These are phyloP conservation scores for Drosophila ustulata DNA, from an alignment of 2,888 invertebrate species.

Conservation along the genomic window DNA sequence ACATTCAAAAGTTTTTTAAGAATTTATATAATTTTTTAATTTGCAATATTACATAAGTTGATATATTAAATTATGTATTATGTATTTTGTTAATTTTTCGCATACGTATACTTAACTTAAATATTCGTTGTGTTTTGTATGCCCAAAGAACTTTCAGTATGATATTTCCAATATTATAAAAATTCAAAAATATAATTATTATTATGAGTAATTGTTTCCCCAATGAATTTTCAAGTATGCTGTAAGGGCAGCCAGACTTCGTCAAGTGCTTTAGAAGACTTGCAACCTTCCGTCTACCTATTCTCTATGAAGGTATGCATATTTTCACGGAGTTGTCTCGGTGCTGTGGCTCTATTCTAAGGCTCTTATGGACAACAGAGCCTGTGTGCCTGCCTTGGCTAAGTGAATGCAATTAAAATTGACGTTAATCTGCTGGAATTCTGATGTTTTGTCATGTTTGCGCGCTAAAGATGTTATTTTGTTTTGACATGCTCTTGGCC, in stretches of 20 bases:
- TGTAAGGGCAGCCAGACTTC: slow-evolving; percentile 22
- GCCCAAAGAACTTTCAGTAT: no score
- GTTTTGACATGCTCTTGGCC: slow-evolving; percentile 80
- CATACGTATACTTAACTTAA: no score
- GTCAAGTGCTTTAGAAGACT: neutral
- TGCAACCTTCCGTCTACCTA: slow-evolving; percentile 14
- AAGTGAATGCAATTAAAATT: slow-evolving; percentile 82
- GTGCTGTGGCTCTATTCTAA: slow-evolving; percentile 58
- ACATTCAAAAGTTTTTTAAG: no score
- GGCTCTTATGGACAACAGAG: slow-evolving; percentile 49
- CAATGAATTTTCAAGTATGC: neutral
- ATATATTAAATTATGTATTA: no score
- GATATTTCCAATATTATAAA: neutral
- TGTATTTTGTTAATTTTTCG: no score
- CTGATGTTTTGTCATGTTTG: slow-evolving; percentile 81
- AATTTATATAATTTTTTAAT: no score
- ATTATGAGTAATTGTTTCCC: neutral
- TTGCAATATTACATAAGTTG: no score
- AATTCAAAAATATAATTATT: neutral
- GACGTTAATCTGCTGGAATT: slow-evolving; percentile 81
- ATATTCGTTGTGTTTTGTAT: no score
- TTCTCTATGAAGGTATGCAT: slow-evolving; percentile 61
- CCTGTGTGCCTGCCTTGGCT: slow-evolving; percentile 47
- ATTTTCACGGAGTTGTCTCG: slow-evolving; percentile 54
- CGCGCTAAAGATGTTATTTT: slow-evolving; percentile 81